Conservation (phyloP, 2,888 invertebrate genomes). For the Ashinkailepas kermadecensis region DNA sequence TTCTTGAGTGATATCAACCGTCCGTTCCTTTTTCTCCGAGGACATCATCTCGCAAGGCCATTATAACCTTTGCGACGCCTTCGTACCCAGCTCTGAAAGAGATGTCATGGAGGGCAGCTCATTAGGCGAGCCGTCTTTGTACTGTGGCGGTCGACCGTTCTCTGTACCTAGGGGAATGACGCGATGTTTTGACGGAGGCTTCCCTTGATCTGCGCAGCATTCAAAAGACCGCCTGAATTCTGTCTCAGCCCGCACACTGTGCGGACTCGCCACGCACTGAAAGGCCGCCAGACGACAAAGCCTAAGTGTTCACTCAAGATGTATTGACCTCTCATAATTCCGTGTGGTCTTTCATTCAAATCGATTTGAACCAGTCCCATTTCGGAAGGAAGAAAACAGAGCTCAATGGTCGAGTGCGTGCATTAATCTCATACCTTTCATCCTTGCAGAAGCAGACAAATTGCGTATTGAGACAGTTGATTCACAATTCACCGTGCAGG, state of each 20-base stretch:
- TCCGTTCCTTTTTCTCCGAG: neutral
- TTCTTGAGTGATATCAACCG: neutral
- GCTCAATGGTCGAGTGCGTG: no score
- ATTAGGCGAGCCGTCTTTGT: neutral
- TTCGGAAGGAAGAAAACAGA: no score
- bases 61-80: neutral
- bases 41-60: neutral
- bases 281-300: neutral
- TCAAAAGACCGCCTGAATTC: neutral
- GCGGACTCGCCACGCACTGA: neutral
- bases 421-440: no score
- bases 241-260: neutral
- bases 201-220: neutral
- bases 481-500: no score
- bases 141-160: neutral
- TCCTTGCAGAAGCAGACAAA: no score
- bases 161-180: neutral
- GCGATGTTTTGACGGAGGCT: neutral
- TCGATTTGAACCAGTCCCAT: no score
- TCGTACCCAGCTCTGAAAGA: neutral
- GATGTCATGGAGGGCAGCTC: neutral
- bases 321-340: neutral
- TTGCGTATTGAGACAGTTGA: no score
- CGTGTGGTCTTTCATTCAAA: no score
- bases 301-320: neutral